Evolutionary conservation across 35 echinoderm and acorn worm genomes (phyloP), one percentile per base, ranked within the genome.

Genomic region (Acanthaster planci): DNA sequence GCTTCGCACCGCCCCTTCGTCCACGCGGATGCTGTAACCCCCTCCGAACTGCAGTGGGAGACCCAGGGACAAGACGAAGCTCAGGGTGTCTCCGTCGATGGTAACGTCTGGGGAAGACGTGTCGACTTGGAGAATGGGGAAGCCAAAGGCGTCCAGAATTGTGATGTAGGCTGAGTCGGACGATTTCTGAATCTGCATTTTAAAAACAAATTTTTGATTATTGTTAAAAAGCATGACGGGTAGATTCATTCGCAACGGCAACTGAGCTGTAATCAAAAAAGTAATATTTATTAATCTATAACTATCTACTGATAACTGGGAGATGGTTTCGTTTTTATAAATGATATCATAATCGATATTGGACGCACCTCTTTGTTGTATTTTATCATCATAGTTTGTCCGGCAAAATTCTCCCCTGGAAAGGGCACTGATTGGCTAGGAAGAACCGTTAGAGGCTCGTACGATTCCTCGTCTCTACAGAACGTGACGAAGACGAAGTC

Each of bases 101-200:
- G 64, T 31, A 29, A 72, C 64, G 7, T 72, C 64, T 29, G 18
- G 34, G 34, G 64, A 27, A 0, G 64, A 72, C 64, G 64, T 30
- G 64, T 72, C 64, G 64, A 72, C 64, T 72, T 72, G 64, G 23
- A 72, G 64, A 35, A 72, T 31, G 64, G 64, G 64, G 30, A 72
- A 14, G 34, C 10, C 2, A 26, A 72, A 72, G 26, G 23, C 64
- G 64, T 72, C 64, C 8, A 31, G 30, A 29, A 72, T 26, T 29
- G 64, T 72, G 64, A 72, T 72, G 64, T 72, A 72, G 29, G 64
- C 64, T 9, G 64, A 31, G 64, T 72, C 64, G 30, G 23, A 19
- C 30, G 64, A 26, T 72, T 72, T 7, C 30, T 72, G 64, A 34
- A 72, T 72, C 64, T 72, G 64, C 14, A 72, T 26, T 47, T 6